Evolutionary conservation across 1,140 invertebrate species (phyloP), one percentile per base, ranked within the genome.

Genomic region (Diorhabda carinulata): DNA sequence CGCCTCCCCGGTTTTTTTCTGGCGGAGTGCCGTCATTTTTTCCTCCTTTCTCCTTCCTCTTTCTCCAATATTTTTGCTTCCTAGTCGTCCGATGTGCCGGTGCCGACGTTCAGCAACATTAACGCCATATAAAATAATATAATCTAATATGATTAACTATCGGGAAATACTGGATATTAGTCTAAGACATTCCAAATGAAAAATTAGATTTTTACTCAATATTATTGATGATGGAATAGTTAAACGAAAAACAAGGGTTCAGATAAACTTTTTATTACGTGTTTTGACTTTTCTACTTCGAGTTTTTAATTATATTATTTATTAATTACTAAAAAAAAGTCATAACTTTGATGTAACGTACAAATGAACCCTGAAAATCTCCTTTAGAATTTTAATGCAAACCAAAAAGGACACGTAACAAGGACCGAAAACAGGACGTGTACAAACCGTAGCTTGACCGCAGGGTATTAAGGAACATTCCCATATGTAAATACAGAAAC

Each of bases 1-100:
- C 75, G 75, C 75, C 75, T 74, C 74, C 72, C 73, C 71, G 66
- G 72, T 72, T 72, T 72, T 74, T 75, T 76, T 74, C 74, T 56
- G 10, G 10, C 65, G 65, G 57, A 60, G 10, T 66, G 57, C 41
- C 44, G 63, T 52, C 63, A 47, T 64, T 64, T 64, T 60, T 66
- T 67, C 47, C 47, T 52, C n/a, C 47, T 52, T 52, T 52, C n/a
- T 52, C 47, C 3, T 52, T 3, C 47, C 47, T n/a, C 47, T 52
- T n/a, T 52, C 47, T 52, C 47, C n/a, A 43, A 44, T 60, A 41
- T 41, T 44, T 57, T 59, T 60, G n/a, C 45, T 57, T 59, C 44
- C 43, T 57, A 57, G 40, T 60, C 44, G 43, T 10, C 43, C 44
- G 40, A n/a, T 45, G 43, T 56, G 52, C 4, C 45, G 65, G 65